phyloP scores from a whole-genome alignment of 2,888 invertebrate species.

The Chromoteleia sp. region DNA sequence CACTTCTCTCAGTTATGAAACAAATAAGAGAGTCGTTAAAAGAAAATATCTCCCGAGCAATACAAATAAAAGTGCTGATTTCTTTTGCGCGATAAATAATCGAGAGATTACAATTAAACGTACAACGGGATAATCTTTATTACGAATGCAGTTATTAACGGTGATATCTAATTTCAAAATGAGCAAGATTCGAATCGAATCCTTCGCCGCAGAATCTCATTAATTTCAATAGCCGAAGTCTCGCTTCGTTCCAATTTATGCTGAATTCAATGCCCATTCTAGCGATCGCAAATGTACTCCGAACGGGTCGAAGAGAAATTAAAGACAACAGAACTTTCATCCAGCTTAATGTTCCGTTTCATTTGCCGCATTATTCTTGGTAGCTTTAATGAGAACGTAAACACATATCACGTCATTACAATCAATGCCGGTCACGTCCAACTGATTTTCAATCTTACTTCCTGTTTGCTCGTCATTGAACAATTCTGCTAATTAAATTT shows the following conservation, averaged over 20 bases:
- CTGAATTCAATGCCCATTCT: conserved; percentile 43
- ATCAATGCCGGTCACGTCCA: background rate
- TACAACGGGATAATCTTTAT: background rate
- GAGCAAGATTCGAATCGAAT: conserved; percentile 31
- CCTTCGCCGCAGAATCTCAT: conserved; percentile 44
- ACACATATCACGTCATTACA: conserved; percentile 26
- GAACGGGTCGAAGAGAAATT: conserved; percentile 44
- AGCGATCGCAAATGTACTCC: conserved; percentile 33
- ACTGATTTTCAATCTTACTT: conserved; percentile 4
- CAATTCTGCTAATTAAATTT: background rate
- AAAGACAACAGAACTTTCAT: conserved; percentile 54
- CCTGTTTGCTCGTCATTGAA: background rate
- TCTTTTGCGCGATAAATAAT: background rate
- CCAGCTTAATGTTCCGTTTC: conserved; percentile 46
- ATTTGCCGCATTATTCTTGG: conserved; percentile 41
- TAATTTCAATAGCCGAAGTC: conserved; percentile 60
- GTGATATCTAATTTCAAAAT: conserved; percentile 16
- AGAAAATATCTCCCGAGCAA: no score
- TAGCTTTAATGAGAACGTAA: conserved; percentile 48
- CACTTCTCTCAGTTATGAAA: no score
- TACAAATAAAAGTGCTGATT: no score
- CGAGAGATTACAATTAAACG: background rate
- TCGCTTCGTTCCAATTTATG: conserved; percentile 56
- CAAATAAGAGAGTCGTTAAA: no score
- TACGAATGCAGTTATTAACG: background rate